Evolutionary conservation across 2,888 invertebrate species (phyloP).

Genomic region (Orthosia gothica): DNA sequence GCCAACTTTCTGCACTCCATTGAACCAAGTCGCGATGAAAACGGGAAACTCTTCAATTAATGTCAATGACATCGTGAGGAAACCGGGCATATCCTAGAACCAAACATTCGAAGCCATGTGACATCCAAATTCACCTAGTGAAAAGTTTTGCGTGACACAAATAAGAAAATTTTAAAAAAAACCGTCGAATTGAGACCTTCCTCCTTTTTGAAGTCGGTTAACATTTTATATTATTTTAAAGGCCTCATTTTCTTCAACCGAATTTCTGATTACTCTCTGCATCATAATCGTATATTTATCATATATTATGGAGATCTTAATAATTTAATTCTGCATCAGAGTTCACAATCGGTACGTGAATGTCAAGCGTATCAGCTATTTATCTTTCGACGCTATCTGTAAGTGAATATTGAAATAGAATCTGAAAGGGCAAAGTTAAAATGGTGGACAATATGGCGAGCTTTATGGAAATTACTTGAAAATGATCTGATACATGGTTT

Average conservation of each 20-base stretch:
- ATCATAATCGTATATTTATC: not conserved
- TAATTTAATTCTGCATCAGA: constrained; percentile 8
- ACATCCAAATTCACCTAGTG: too few species aligned
- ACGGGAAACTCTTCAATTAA: too few species aligned
- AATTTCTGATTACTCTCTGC: not conserved
- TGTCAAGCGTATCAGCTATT: constrained; percentile 19
- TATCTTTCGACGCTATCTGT: constrained; percentile 23
- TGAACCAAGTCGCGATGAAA: too few species aligned
- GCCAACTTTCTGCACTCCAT: too few species aligned
- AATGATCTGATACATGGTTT: not conserved
- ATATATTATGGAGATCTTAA: not conserved
- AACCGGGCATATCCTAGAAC: too few species aligned
- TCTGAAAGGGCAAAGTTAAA: constrained; percentile 11
- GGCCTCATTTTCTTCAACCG: not conserved
- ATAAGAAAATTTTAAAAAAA: too few species aligned
- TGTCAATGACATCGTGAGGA: too few species aligned
- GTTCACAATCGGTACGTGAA: constrained; percentile 22
- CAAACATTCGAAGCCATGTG: too few species aligned
- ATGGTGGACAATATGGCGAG: not conserved
- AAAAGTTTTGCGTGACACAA: too few species aligned
- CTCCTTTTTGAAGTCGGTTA: too few species aligned
- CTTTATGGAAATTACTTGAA: not conserved
- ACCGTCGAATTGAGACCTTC: too few species aligned
- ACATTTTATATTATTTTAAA: not conserved
- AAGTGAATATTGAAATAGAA: constrained; percentile 36